These are phyloP conservation scores for Parotocinclus haroldoi DNA, from an alignment of 2,797 vertebrate genomes.

Conservation along the genomic window DNA sequence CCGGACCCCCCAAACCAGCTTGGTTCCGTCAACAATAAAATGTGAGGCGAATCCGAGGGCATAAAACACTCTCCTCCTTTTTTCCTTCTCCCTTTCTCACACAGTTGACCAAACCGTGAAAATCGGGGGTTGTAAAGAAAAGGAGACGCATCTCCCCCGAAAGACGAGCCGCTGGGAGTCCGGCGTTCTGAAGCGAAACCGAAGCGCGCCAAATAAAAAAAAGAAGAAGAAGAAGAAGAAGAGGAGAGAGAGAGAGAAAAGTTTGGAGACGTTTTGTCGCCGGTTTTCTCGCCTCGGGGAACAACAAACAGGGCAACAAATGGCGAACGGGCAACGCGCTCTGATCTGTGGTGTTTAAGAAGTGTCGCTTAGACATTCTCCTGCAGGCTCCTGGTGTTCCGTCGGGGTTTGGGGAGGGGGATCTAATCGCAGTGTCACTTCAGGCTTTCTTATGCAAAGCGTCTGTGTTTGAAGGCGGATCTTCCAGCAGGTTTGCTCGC, in stretches of 20 bases:
- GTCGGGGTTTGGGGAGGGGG: conserved; percentile 73
- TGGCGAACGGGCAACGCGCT: conserved; percentile 63
- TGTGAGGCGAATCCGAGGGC: conserved; percentile 49
- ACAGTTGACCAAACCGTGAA: conserved; percentile 54
- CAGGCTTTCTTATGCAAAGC: conserved; percentile 96
- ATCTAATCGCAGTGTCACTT: conserved; percentile 86
- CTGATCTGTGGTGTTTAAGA: conserved; percentile 56
- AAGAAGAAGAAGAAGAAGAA: too few species aligned
- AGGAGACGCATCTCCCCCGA: conserved; percentile 23
- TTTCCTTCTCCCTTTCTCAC: conserved; percentile 36
- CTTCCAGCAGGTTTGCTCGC: conserved; percentile 70
- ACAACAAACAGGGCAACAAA: conserved; percentile 50
- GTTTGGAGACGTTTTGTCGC: conserved; percentile 37
- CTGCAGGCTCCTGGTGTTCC: conserved; percentile 62
- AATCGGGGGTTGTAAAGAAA: conserved; percentile 53
- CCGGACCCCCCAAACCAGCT: conserved; percentile 24
- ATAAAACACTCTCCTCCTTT: conserved; percentile 48
- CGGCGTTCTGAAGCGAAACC: background rate
- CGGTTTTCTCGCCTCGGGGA: conserved; percentile 10
- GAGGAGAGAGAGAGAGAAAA: background rate
- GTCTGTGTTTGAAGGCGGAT: conserved; percentile 88
- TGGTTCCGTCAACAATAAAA: conserved; percentile 46
- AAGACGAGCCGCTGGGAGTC: conserved; percentile 7
- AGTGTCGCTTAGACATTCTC: conserved; percentile 62
- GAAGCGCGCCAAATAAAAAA: background rate